Evolutionary conservation across 2,113 vertebrate species (phyloP).

Genomic region (Cololabis saira): DNA sequence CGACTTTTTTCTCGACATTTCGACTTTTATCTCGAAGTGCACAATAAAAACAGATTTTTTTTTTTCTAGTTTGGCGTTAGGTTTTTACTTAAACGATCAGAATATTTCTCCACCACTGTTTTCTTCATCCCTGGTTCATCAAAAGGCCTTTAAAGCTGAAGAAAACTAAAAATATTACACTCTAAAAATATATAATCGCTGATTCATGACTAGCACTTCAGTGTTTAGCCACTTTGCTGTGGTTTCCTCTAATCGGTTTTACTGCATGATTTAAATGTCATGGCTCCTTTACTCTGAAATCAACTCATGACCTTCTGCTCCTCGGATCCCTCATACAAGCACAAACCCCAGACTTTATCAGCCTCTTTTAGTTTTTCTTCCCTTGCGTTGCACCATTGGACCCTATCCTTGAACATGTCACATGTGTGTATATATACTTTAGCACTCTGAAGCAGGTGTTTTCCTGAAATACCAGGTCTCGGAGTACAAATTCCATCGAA

Average conservation of each 20-base stretch:
- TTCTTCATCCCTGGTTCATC: not conserved
- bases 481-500: no score
- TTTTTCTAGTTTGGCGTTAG: no score
- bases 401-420: no score
- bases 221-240: not conserved
- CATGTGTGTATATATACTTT: no score
- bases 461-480: not conserved
- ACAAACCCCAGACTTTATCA: not conserved
- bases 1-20: no score
- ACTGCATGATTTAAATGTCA: constrained; percentile 30
- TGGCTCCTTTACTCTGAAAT: constrained; percentile 14
- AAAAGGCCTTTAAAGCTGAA: not conserved
- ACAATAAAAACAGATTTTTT: no score
- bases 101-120: no score
- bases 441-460: no score
- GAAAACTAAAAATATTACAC: not conserved
- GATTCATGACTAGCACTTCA: constrained; percentile 9
- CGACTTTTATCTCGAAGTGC: no score
- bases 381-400: no score
- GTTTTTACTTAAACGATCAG: no score
- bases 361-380: no score
- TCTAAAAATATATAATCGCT: constrained; percentile 2
- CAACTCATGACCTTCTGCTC: constrained; percentile 16
- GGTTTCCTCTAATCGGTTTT: constrained; percentile 2
- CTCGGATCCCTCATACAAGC: constrained; percentile 14